phyloP scores from a whole-genome alignment of 2,888 invertebrate genomes.

The Polylopha cassiicola region DNA sequence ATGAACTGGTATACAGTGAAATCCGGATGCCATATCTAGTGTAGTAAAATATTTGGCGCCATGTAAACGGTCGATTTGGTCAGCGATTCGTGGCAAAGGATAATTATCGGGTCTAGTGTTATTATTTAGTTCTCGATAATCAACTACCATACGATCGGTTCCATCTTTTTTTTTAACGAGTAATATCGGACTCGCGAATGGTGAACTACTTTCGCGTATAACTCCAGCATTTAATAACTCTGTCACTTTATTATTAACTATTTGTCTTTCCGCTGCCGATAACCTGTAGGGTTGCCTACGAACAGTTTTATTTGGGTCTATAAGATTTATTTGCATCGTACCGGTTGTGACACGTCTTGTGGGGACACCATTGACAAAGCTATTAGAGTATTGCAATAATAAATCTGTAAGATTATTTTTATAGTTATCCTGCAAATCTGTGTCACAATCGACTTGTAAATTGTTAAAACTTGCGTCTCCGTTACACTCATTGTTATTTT shows the following conservation, averaged over 20 bases:
- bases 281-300: constrained; percentile 11
- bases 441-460: constrained; percentile 3
- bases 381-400: neutral
- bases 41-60: constrained; percentile 1
- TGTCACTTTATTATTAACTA: constrained; percentile 2
- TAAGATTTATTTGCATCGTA: constrained; percentile 3
- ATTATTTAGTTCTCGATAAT: constrained; percentile 24
- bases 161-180: constrained; percentile 23
- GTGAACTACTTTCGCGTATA: constrained; percentile 14
- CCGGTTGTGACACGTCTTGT: constrained; percentile 10
- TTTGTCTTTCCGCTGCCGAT: neutral
- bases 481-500: too few species aligned
- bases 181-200: constrained; percentile 23
- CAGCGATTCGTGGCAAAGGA: constrained; percentile 9
- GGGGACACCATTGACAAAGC: constrained; percentile 7
- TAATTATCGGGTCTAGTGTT: constrained; percentile 16
- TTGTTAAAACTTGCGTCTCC: neutral
- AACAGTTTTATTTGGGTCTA: constrained; percentile 8
- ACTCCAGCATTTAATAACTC: constrained; percentile 10
- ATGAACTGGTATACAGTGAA: constrained; percentile 5
- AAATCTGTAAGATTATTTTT: neutral
- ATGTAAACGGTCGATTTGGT: constrained; percentile 8
- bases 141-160: constrained; percentile 23
- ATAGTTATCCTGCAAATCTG: constrained; percentile 5
- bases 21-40: constrained; percentile 6